Base-by-base conservation (phyloP, 2,797 vertebrate genomes). In the Anabas testudineus region DNA sequence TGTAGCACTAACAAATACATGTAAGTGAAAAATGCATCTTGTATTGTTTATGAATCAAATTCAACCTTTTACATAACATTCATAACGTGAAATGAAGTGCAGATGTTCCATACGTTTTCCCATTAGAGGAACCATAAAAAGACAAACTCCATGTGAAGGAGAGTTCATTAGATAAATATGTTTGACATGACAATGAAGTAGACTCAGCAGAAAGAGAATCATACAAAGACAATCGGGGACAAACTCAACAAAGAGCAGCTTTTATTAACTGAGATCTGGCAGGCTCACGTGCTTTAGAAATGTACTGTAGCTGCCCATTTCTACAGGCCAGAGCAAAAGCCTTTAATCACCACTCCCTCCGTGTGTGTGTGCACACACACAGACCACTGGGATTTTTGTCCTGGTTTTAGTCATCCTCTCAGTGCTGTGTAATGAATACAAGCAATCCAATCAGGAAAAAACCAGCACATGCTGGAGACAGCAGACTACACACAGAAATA, bases 391-490 rank as follows among this genome's bases (percentile, higher is more conserved):
- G 57, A n/a, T 68, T 60, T 65, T 43, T 37, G 47, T 71, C 80
- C 72, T 67, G 52, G 36, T 7, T 47, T 22, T 42, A 65, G 69
- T 83, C 34, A 46, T 22, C 58, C 45, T 26, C 45, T 58, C 62
- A 41, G 12, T 51, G 67, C 67, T 42, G 9, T 69, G 62, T 56
- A 36, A 66, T 56, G 54, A 45, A 52, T 47, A 52, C 53, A 78
- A 80, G 63, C 46, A 75, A 52, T 70, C 36, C 19, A 8, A 76
- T 61, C 54, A 67, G 73, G 68, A 80, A 78, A 80, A 78, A 81
- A 22, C 49, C 66, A 7, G 42, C 46, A 67, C 48, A 67, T 30
- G 34, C 12, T 57, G 52, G n/a, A 67, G 56, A 65, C 54, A 24
- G 59, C n/a, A n/a, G n/a, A n/a, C n/a, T 22, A 36, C 48, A 65